These are phyloP conservation scores for Liasis olivaceus DNA, from an alignment of 2,797 vertebrate genomes.

Conservation along the genomic window DNA sequence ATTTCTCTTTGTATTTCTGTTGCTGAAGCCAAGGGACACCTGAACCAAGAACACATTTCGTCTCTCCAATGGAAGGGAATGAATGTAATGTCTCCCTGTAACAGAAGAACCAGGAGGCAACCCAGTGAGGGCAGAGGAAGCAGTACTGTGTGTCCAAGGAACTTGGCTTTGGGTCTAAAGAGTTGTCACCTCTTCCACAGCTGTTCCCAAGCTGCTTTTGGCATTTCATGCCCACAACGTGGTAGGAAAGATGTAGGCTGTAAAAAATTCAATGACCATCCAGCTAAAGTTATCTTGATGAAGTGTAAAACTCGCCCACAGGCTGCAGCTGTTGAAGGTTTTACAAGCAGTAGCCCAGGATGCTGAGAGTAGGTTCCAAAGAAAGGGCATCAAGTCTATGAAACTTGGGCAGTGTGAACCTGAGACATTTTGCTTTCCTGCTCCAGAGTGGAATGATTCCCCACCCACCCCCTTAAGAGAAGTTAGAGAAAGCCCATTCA, in stretches of 20 bases:
- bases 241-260: slow-evolving; percentile 10
- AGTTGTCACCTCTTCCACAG: background rate
- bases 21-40: background rate
- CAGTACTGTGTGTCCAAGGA: rapidly evolving
- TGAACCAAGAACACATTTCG: background rate
- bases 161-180: background rate
- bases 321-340: background rate
- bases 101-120: rapidly evolving
- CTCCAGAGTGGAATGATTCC: background rate
- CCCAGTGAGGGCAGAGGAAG: background rate
- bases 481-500: background rate
- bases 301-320: background rate
- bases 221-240: background rate
- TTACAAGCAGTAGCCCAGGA: rapidly evolving
- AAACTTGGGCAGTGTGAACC: background rate
- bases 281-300: background rate
- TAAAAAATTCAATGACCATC: background rate
- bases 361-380: background rate
- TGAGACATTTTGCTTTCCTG: background rate
- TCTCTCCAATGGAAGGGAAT: background rate
- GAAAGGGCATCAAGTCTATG: background rate
- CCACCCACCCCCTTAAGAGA: background rate
- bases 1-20: background rate
- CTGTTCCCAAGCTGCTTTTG: background rate
- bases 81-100: background rate